Conservation (phyloP, 2,888 invertebrate genomes). For the Lycocerus yunnanus region DNA sequence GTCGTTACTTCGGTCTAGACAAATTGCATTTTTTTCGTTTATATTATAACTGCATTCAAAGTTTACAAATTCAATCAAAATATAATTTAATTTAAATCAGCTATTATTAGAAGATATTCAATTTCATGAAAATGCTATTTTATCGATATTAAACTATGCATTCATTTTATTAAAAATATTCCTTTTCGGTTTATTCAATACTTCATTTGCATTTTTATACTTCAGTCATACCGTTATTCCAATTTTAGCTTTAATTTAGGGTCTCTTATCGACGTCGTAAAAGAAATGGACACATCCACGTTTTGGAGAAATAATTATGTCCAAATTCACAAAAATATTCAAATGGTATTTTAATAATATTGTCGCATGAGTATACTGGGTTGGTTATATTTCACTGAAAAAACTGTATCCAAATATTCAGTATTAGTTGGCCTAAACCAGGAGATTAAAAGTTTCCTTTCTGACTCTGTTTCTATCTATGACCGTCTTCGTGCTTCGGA, state of each 20-base stretch:
- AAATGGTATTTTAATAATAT: no score
- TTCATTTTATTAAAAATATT: not conserved
- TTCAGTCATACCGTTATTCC: not conserved
- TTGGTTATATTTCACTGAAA: no score
- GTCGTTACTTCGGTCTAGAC: constrained; percentile 29
- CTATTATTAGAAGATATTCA: not conserved
- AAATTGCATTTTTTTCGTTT: constrained; percentile 22
- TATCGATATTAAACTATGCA: not conserved
- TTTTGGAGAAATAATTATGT: no score
- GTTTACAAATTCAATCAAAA: not conserved
- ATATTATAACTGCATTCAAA: not conserved
- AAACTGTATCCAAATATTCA: no score
- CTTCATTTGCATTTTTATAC: not conserved
- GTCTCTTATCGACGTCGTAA: no score
- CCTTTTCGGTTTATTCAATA: not conserved
- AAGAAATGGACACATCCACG: no score
- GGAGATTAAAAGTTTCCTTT: no score
- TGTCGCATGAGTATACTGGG: no score
- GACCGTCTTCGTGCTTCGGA: no score
- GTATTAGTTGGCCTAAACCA: no score
- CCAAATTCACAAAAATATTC: no score
- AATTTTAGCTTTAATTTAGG: not conserved
- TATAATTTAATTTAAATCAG: not conserved
- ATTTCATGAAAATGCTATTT: not conserved
- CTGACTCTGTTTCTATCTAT: no score